Percentiles rank a stretch among this genome's conserved stretches.
These are phyloP conservation scores for Alaudala cheleensis DNA, from an alignment of 2,113 vertebrate species.

Conservation along the genomic window DNA sequence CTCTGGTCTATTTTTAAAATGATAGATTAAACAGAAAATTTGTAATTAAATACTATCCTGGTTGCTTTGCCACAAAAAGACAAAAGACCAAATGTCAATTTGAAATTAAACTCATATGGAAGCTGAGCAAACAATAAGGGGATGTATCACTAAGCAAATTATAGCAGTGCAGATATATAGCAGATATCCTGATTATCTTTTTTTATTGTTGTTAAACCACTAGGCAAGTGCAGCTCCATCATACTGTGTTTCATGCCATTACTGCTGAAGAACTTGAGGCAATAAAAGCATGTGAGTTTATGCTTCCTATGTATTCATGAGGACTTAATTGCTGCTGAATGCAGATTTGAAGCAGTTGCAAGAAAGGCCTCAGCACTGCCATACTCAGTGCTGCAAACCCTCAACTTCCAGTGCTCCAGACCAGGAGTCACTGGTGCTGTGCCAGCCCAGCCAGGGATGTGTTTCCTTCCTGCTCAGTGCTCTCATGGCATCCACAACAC, in stretches of 20 bases:
- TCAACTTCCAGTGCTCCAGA: background rate
- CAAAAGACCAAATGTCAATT: constrained; percentile 22
- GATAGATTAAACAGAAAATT: background rate
- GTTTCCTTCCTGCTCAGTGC: background rate
- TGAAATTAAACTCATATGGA: constrained; percentile 3
- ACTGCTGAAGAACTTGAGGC: background rate
- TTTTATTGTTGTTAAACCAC: background rate
- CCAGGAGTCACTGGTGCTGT: background rate
- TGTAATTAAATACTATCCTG: constrained; percentile 18
- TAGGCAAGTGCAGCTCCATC: background rate
- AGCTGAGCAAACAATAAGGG: constrained; percentile 2
- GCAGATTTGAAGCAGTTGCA: background rate
- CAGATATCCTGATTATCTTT: background rate
- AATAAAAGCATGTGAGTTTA: background rate
- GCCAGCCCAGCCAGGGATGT: background rate
- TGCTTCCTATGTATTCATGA: background rate
- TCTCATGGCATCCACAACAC: background rate
- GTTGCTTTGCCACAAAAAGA: background rate
- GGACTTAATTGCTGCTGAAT: background rate
- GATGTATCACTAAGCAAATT: constrained; percentile 15
- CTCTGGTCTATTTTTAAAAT: constrained; percentile 16
- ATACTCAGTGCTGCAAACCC: background rate
- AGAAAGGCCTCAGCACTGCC: background rate
- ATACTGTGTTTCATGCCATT: background rate
- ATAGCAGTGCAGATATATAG: background rate